phyloP scores from a whole-genome alignment of 2,113 vertebrate genomes.

The Apodemus sylvaticus region DNA sequence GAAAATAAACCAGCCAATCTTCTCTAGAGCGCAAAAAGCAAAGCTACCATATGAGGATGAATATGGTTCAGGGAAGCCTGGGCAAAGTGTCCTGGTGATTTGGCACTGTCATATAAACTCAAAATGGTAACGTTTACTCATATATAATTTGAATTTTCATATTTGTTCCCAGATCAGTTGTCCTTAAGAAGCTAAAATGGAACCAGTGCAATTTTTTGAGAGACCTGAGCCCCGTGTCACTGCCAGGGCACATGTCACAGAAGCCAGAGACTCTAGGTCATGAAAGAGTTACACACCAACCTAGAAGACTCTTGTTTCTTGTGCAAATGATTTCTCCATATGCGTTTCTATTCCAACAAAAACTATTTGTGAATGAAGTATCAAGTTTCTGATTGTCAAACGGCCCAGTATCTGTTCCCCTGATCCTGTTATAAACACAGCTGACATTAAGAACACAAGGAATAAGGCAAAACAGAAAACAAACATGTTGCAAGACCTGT shows the following conservation, averaged over 20 bases:
- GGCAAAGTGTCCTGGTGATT: neutral
- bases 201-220: neutral
- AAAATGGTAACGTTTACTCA: neutral
- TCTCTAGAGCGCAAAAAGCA: neutral
- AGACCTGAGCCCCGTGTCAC: neutral
- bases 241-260: neutral
- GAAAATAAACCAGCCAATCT: neutral
- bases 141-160: neutral
- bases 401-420: neutral
- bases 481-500: neutral
- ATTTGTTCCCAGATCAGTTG: neutral
- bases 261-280: neutral
- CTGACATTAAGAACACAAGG: neutral
- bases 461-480: neutral
- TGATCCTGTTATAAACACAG: neutral
- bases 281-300: neutral
- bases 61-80: neutral
- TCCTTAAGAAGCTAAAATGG: neutral
- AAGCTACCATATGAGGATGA: neutral
- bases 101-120: neutral
- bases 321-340: neutral
- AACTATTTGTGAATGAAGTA: neutral
- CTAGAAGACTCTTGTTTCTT: neutral
- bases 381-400: neutral
- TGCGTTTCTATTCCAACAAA: neutral